Base-by-base conservation (phyloP, 1,140 invertebrate species). In the Formica selysi region DNA sequence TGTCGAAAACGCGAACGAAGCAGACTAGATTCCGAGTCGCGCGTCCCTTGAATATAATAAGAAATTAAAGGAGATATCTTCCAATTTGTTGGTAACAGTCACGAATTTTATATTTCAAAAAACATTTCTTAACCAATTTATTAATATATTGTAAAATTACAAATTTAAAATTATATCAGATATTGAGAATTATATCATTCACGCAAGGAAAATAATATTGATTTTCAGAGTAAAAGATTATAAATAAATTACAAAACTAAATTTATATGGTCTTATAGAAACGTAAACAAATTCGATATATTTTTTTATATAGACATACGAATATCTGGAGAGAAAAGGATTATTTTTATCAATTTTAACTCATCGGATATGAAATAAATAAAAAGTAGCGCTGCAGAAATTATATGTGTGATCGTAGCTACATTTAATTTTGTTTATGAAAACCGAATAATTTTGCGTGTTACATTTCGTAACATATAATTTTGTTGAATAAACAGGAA, bases 1-100 rank as follows among this genome's bases (percentile, higher is more conserved):
- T 83, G 73, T 83, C 71, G 79, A 73, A 83, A 83, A 83, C 51
- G 79, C 79, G 54, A 44, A 81, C 79, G 79, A 48, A 74, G 68
- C 79, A 83, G 68, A 81, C 65, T 81, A 81, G 78, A 44, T 22
- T 81, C 32, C 22, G 51, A 67, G 51, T 73, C 51, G 44, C 26
- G 65, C 26, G 22, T 41, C 22, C 32, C 36, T 73, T 32, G 38
- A 83, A 54, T n/a, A 57, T 51, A 59, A 83, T 73, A 61, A 83
- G 54, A 57, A 74, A 83, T 83, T 83, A 83, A 83, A 83, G 79
- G 38, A 29, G 79, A 83, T 83, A 61, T 73, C 54, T 32, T 74
- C 26, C 38, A 36, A 48, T 32, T 68, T 32, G 7, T n/a, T 1
- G 26, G 10, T 22, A 26, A 26, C 13, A 19, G 22, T 48, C 48